phyloP scores from a whole-genome alignment of 2,888 invertebrate species.

The Drosophila engyochracea region DNA sequence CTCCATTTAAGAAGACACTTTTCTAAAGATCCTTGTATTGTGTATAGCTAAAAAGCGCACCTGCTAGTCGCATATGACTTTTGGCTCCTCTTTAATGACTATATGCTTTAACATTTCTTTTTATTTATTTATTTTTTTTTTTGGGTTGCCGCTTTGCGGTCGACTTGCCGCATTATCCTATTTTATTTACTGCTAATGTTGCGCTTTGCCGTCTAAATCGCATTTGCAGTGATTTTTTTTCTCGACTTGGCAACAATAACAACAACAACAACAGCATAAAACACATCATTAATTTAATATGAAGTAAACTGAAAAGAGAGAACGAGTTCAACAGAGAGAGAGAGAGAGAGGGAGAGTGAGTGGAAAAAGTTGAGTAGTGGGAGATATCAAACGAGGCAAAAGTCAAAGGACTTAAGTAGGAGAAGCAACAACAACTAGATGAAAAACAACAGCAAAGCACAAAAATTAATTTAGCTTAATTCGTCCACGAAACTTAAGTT shows the following conservation, averaged over 20 bases:
- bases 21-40: background rate
- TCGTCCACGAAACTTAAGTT: constrained; percentile 71
- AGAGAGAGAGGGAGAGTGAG: background rate
- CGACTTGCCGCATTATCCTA: constrained; percentile 78
- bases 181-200: constrained; percentile 80
- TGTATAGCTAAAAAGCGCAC: background rate
- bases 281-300: constrained; percentile 81
- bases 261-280: constrained; percentile 62
- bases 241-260: constrained; percentile 31
- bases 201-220: constrained; percentile 79
- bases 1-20: background rate
- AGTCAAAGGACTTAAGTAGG: constrained; percentile 69
- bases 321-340: background rate
- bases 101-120: constrained; percentile 17
- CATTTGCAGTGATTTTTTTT: constrained; percentile 76
- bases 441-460: constrained; percentile 63
- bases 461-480: constrained; percentile 82
- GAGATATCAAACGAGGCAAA: constrained; percentile 47
- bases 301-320: constrained; percentile 31
- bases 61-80: constrained; percentile 4
- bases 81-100: background rate
- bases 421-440: constrained; percentile 33
- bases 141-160: constrained; percentile 60
- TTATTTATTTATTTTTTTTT: constrained; percentile 18
- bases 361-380: constrained; percentile 26